phyloP scores from a whole-genome alignment of 1,140 invertebrate genomes.

The Meloidogyne chitwoodi region DNA sequence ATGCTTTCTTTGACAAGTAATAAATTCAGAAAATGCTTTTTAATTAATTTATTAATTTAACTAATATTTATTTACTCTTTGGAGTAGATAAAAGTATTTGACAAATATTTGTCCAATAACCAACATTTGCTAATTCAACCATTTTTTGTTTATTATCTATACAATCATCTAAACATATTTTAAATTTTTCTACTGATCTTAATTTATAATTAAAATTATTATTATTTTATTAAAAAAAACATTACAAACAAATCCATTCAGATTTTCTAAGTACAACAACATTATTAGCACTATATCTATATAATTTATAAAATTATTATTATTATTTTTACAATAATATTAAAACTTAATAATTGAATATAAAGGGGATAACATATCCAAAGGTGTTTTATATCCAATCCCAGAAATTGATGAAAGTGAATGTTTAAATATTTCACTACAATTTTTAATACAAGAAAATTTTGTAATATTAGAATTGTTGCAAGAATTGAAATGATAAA shows the following conservation, averaged over 20 bases:
- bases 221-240: neutral
- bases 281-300: neutral
- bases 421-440: neutral
- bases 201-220: neutral
- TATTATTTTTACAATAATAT: neutral
- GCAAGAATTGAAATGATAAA: neutral
- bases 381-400: neutral
- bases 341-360: neutral
- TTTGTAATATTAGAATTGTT: neutral
- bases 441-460: neutral
- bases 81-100: neutral
- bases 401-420: neutral
- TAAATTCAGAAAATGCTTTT: constrained; percentile 14
- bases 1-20: constrained; percentile 12
- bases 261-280: neutral
- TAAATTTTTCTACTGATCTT: constrained; percentile 1
- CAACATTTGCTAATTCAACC: constrained; percentile 12
- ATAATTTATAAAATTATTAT: neutral
- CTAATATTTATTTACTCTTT: neutral
- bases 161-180: neutral
- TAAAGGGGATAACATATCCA: neutral
- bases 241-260: constrained; percentile 6
- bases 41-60: neutral
- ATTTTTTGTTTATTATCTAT: constrained; percentile 10
- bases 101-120: constrained; percentile 12